phyloP scores from a whole-genome alignment of 53 echinoderm and acorn worm genomes.

The Stichopus horrens region DNA sequence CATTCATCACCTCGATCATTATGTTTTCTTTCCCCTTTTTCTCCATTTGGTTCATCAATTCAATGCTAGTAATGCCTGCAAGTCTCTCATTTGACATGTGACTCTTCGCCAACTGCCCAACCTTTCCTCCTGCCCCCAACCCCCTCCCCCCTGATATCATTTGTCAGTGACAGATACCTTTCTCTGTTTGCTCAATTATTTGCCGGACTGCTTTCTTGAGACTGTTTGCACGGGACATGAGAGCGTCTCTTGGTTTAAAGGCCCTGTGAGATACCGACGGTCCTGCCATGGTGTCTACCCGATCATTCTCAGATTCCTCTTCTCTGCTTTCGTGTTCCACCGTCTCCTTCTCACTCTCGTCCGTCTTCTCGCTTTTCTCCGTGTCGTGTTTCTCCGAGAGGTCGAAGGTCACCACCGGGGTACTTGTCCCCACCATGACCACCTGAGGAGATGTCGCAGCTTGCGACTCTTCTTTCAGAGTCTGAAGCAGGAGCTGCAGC shows the following conservation, averaged over 20 bases:
- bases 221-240: conserved; percentile 95
- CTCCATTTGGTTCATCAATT: too few species aligned
- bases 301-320: conserved; percentile 66
- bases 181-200: conserved; percentile 97
- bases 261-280: conserved; percentile 80
- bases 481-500: conserved; percentile 84
- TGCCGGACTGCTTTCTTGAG: conserved; percentile 94
- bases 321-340: conserved; percentile 47
- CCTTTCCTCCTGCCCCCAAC: neutral
- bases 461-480: conserved; percentile 79
- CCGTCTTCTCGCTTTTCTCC: conserved; percentile 61
- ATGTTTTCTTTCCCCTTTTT: too few species aligned
- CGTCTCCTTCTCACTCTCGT: conserved; percentile 46
- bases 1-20: too few species aligned
- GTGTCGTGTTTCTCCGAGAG: conserved; percentile 66
- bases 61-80: too few species aligned
- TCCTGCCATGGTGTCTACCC: conserved; percentile 74
- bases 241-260: conserved; percentile 91
- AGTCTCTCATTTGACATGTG: neutral
- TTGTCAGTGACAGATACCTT: conserved; percentile 53
- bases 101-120: neutral
- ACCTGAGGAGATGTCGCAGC: conserved; percentile 63
- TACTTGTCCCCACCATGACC: conserved; percentile 46
- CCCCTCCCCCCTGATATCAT: neutral
- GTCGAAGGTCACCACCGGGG: conserved; percentile 58